Percentiles rank a stretch among this genome's conserved stretches.
These are phyloP conservation scores for Sandelia bainsii DNA, from an alignment of 2,797 vertebrate species.

Conservation along the genomic window DNA sequence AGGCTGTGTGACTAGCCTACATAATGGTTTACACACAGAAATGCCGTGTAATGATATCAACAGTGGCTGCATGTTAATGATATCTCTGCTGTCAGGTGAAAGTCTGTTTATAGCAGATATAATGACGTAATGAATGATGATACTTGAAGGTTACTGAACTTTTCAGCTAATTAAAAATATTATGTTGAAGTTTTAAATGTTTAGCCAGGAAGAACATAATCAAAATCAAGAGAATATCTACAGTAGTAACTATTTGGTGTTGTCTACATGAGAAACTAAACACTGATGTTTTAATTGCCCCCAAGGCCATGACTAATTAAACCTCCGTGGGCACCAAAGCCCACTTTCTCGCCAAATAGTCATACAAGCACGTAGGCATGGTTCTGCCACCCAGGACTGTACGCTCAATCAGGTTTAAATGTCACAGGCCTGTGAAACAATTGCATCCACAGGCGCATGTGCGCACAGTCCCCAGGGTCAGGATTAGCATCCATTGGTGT, in stretches of 20 bases:
- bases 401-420: conserved; percentile 77
- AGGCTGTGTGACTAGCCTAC: conserved; percentile 43
- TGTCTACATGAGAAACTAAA: conserved; percentile 28
- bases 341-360: conserved; percentile 48
- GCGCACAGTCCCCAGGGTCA: conserved; percentile 74
- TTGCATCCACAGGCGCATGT: conserved; percentile 67
- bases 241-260: conserved; percentile 4
- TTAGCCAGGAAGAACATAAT: conserved; percentile 8
- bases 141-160: neutral
- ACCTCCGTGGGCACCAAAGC: conserved; percentile 56
- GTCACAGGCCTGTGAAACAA: conserved; percentile 82
- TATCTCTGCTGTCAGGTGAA: conserved; percentile 36
- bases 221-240: conserved; percentile 38
- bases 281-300: conserved; percentile 70
- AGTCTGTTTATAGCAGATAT: neutral
- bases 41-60: conserved; percentile 31
- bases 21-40: conserved; percentile 24
- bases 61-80: conserved; percentile 29
- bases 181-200: conserved; percentile 9
- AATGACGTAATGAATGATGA: neutral
- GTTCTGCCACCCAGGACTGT: conserved; percentile 60
- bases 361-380: conserved; percentile 35
- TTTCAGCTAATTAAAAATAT: neutral
- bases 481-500: conserved; percentile 80
- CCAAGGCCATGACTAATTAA: conserved; percentile 70